Base-by-base conservation (phyloP, 2,888 invertebrate species). In the Cataglyphis altisquamis region DNA sequence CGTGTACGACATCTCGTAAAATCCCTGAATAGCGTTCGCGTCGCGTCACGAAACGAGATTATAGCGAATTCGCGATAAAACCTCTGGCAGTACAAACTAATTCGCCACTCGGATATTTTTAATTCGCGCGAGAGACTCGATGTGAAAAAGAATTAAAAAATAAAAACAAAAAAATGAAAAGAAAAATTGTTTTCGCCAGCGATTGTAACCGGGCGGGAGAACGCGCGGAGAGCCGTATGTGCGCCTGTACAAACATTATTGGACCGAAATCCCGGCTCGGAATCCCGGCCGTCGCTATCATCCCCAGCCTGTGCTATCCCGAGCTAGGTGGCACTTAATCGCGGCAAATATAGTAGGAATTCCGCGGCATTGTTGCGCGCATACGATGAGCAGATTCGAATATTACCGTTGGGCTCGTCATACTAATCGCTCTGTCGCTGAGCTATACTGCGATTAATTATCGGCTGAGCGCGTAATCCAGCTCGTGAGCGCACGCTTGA, bases 331-430 rank as follows among this genome's bases (percentile, higher is more conserved):
- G 84, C 73, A 89, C 90, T 91, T 90, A 91, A 91, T 92, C 89
- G 89, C 67, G 80, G 82, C 87, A 89, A 90, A 90, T 89, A 90
- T 87, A 89, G 85, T 88, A 88, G 86, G 83, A 92, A 92, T 92
- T 90, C 89, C 92, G 78, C 90, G 89, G 91, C 92, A 91, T 91
- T 92, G 92, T 92, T 91, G 91, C 91, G 91, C 91, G 90, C 90
- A 89, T 90, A 90, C 91, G 90, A 92, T 90, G 84, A 89, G 84
- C 87, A 86, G 91, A 93, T 92, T 91, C 84, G 88, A 90, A 86
- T 90, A 90, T 91, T 88, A 86, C 73, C 64, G 80, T 82, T 84
- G 90, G 87, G 82, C 85, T 55, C 83, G 83, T 85, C 85, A 68
- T 90, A 86, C 91, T 92, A 92, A 92, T 92, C 92, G 91, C 84